Conservation (phyloP, 1,140 invertebrate genomes). For the Grapholita molesta region DNA sequence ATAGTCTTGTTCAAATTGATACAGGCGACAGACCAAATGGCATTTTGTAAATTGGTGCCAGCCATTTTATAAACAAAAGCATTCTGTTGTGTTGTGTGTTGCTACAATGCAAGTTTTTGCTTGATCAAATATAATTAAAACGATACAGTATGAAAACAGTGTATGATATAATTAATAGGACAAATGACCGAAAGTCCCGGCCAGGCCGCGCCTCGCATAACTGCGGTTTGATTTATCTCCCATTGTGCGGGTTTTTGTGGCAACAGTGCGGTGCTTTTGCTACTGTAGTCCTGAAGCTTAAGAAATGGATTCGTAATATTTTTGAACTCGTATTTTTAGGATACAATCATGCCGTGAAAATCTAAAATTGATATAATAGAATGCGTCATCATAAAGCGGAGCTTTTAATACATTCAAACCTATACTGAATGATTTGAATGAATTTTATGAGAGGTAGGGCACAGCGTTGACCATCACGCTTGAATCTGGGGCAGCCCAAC, state of each 20-base stretch:
- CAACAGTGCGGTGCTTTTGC: neutral
- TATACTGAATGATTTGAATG: no score
- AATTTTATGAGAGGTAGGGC: no score
- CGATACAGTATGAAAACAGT: neutral
- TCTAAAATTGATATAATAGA: neutral
- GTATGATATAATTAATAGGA: conserved; percentile 15
- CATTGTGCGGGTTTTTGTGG: conserved; percentile 5
- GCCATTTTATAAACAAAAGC: neutral
- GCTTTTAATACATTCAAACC: neutral
- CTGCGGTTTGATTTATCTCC: conserved; percentile 14
- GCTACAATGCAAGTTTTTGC: no score
- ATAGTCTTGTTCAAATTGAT: no score
- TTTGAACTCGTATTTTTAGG: neutral
- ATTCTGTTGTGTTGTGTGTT: no score
- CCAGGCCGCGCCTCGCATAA: neutral
- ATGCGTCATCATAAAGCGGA: neutral
- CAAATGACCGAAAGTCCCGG: neutral
- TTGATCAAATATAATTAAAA: neutral
- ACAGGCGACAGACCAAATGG: neutral
- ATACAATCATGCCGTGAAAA: neutral
- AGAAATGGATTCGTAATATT: neutral
- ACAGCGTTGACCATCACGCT: no score
- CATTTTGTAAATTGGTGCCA: neutral
- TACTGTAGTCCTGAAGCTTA: neutral
- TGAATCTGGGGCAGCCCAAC: no score